Evolutionary conservation across 2,888 invertebrate species (phyloP), one percentile per base, ranked within the genome.

Genomic region (Melipona bicolor): DNA sequence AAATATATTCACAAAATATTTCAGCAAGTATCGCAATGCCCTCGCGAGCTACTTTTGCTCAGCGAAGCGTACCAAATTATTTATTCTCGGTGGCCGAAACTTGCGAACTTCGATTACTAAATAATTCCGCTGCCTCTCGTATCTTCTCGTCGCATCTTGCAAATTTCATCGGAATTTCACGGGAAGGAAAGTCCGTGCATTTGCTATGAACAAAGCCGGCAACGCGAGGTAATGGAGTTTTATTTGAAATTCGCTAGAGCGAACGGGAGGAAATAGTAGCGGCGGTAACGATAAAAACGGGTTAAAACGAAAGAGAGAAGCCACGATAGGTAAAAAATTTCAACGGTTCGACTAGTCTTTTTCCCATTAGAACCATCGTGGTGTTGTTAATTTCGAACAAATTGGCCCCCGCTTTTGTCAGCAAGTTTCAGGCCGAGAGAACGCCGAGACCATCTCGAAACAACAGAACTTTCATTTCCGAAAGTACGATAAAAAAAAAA

Each of bases 361-460:
- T 27, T 17, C 49, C 36, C 68, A 21, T 78, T 56, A 52, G 50
- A 61, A 61, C 61, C 75, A 67, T 64, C 70, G 54, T 5, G 21
- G 59, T 59, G 70, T 65, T 65, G 83, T 83, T 82, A 71, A 83
- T 82, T 82, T 49, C 56, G 70, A 61, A 43, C 21, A 54, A 82
- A 82, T 82, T 65, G 82, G 59, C 59, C 19, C 1, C 15, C 56
- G 54, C 62, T 27, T 74, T 71, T 77, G 69, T 68, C 82, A n/a
- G 62, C 62, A 21, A 70, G 64, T 80, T 59, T 59, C 56, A n/a
- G 43, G 9, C 43, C 43, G 43, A 9, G 43, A 43, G 43, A 43
- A 43, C 43, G 43, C 43, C n/a, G n/a, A 59, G 56, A 5, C 56
- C 56, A n/a, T 59, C 79, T 69, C 77, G 77, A 64, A 69, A 54